Base-by-base conservation (phyloP, 2,797 vertebrate species). In the Acanthis flammea region DNA sequence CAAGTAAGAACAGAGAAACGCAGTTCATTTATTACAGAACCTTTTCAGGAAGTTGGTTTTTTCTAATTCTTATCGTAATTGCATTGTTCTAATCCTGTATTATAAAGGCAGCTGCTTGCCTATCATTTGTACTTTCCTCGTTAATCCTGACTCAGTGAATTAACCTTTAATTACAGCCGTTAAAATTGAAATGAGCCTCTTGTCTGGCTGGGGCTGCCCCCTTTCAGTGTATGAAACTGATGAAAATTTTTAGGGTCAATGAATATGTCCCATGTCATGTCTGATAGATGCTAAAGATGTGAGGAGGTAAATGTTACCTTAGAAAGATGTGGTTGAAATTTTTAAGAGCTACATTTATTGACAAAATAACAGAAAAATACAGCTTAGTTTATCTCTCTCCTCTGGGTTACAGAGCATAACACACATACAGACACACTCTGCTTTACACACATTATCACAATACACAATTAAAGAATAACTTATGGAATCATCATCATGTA, bases 101-200 rank as follows among this genome's bases (percentile, higher is more conserved):
- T 98, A 97, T 97, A 98, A 98, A 98, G 98, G 98, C 98, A 99
- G 98, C 98, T 98, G 98, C 98, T 99, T 98, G 98, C 98, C 98
- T 98, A 99, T 99, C 99, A 99, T 98, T 98, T 98, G 98, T 98
- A 98, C 98, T 98, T 98, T 98, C 98, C 98, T 99, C 98, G 98
- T 99, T 99, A 68, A 99, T 99, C 98, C 98, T 98, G 98, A 99
- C 98, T 99, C 98, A 98, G 97, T 98, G 98, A 99, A 99, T 99
- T 99, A 99, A 99, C 99, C 99, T 98, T 99, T 98, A 99, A 98
- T 99, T 99, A 99, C 97, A 97, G 97, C 98, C 97, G 98, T 98
- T 98, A 98, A 98, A 99, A 99, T 98, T 98, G 97, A 99, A 98
- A 99, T 98, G 98, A 98, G 98, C 96, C 97, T 98, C 97, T 97